A percentile compares a stretch with the other conserved stretches of the same genome.
These are phyloP conservation scores for Drosophila novamexicana DNA, from an alignment of 1,140 invertebrate genomes.

Conservation along the genomic window DNA sequence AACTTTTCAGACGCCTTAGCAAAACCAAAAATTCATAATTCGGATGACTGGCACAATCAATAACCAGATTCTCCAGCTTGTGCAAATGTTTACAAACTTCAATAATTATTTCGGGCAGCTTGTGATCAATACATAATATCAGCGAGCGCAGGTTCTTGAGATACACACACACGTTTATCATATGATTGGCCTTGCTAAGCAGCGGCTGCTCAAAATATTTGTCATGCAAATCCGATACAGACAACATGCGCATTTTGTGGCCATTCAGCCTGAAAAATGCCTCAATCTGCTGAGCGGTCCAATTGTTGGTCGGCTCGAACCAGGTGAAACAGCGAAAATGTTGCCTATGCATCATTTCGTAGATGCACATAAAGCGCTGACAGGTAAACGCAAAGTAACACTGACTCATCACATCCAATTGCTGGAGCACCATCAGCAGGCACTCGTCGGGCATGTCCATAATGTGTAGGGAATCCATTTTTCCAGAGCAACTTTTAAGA, in stretches of 20 bases:
- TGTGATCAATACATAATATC: conserved; percentile 5
- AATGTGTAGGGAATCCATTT: conserved; percentile 13
- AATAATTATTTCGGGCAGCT: conserved; percentile 6
- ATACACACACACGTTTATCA: conserved; percentile 14
- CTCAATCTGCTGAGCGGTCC: conserved; percentile 7
- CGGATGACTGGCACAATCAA: conserved; percentile 11
- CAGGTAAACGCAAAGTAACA: conserved; percentile 21
- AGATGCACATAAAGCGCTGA: conserved; percentile 15
- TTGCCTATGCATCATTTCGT: neutral
- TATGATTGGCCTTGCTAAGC: neutral
- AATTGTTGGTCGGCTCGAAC: neutral
- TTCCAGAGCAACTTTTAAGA: neutral
- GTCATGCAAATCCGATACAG: neutral
- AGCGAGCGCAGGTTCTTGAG: conserved; percentile 15
- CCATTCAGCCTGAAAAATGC: conserved; percentile 34
- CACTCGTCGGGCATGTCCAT: conserved; percentile 28
- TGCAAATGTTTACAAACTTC: conserved; percentile 20
- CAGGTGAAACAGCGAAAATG: conserved; percentile 11
- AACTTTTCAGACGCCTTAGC: conserved; percentile 1
- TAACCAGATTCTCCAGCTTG: conserved; percentile 11
- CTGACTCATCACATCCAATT: conserved; percentile 19
- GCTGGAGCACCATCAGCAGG: conserved; percentile 1
- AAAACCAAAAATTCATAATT: conserved; percentile 26
- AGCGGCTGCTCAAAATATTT: neutral
- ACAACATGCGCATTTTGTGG: conserved; percentile 19